A percentile compares a stretch with the other conserved stretches of the same genome.
Conservation (phyloP, 2,113 vertebrate genomes). For the Acanthisitta chloris region DNA sequence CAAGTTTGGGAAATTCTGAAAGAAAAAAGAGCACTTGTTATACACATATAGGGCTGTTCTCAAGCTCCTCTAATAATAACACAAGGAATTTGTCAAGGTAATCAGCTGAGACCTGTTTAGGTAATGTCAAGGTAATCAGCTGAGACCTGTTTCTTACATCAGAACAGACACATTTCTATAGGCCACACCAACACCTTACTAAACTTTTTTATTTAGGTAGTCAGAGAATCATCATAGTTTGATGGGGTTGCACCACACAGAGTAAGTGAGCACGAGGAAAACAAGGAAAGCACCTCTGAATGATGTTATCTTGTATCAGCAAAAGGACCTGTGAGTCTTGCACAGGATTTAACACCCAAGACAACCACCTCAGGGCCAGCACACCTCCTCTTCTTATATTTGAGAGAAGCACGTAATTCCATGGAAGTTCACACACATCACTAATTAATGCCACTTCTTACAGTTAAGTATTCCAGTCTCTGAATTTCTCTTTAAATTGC, state of each 20-base stretch:
- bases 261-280: neutral
- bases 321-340: neutral
- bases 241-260: neutral
- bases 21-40: constrained; percentile 9
- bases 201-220: neutral
- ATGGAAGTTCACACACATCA: neutral
- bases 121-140: neutral
- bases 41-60: neutral
- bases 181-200: neutral
- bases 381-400: neutral
- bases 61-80: neutral
- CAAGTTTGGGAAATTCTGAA: constrained; percentile 39
- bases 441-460: neutral
- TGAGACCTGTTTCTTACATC: neutral
- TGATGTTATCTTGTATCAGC: neutral
- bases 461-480: neutral
- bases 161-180: neutral
- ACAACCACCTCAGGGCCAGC: neutral
- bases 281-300: neutral
- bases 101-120: neutral
- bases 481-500: neutral
- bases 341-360: neutral
- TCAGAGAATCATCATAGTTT: neutral
- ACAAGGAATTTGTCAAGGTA: neutral
- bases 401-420: neutral